A percentile compares a stretch with the other conserved stretches of the same genome.
Evolutionary conservation across 2,797 vertebrate genomes (phyloP).

Genomic region (Phrynocephalus guinanensis): DNA sequence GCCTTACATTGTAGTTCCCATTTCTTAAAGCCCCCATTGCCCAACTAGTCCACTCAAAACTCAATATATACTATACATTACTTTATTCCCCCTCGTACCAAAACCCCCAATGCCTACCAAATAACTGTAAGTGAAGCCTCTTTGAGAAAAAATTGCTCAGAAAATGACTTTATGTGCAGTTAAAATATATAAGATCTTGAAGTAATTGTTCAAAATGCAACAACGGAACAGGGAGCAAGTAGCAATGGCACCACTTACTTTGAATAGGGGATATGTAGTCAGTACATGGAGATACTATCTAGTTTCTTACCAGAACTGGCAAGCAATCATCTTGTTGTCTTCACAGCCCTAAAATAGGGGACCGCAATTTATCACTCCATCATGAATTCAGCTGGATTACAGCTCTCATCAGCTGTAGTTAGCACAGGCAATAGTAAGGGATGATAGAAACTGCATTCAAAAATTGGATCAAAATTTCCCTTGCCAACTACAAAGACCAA

Average conservation of each 20-base stretch:
- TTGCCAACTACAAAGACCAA: neutral
- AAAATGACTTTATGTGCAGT: neutral
- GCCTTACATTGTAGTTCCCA: no score
- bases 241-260: neutral
- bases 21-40: neutral
- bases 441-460: neutral
- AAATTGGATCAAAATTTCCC: neutral
- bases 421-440: neutral
- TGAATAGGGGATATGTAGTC: neutral
- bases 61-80: no score
- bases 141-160: neutral
- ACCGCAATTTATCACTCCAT: neutral
- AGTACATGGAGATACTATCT: neutral
- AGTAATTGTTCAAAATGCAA: neutral
- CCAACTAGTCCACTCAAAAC: neutral
- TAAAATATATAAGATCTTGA: neutral
- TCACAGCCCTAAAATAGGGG: neutral
- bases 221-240: neutral
- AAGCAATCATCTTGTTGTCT: neutral
- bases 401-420: neutral
- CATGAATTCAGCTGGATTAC: neutral
- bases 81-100: neutral
- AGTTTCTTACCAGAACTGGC: neutral
- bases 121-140: neutral
- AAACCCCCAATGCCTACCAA: neutral